Base-by-base conservation (phyloP, 2,113 vertebrate species). In the Sinocyclocheilus maitianheensis region DNA sequence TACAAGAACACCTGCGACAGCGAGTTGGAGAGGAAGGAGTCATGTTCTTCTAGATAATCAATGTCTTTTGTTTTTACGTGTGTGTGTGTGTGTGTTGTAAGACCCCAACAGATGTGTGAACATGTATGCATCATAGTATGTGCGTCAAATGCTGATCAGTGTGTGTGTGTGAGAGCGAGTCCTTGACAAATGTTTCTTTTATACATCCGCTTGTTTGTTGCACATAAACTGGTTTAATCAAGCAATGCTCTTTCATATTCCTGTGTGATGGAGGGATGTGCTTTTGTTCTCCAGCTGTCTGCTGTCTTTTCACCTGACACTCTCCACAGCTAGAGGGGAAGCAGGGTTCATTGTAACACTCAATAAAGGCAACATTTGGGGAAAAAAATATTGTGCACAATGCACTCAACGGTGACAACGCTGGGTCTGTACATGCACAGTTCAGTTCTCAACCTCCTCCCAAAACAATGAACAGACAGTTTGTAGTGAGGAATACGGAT, bases 1-100 rank as follows among this genome's bases (percentile, higher is more conserved):
- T 24, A 46, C 11, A 65, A 65, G 12, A 48, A 67, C 79, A 65
- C 22, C 79, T 81, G 78, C 34, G 3, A 81, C 58, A 81, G 24
- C 0, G 10, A 58, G 16, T 69, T 9, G 18, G 14, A 60, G 34
- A 43, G 30, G 40, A 10, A 46, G 7, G 6, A 34, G 14, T 53
- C 14, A 30, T 55, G 40, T 48, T 48, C 16, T 46, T 11, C 2
- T 65, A 20, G 40, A 46, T 48, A 48, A 65, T 80, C 58, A 62
- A 80, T 81, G 37, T 13, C 34, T 43, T 62, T 62, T 43, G 26
- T 62, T 22, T 30, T 20, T 37, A 3, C 1, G 8, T 22, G 5
- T 78, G 76, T 48, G 30, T 30, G 5, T 78, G 76, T 48, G 40
- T 76, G n/a, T 24, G 26, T 51, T 43, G 77, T 16, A 13, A 80